Percentiles rank a stretch among this genome's conserved stretches.
These are phyloP conservation scores for Dinoponera quadriceps DNA, from an alignment of 1,140 invertebrate species.

Conservation along the genomic window DNA sequence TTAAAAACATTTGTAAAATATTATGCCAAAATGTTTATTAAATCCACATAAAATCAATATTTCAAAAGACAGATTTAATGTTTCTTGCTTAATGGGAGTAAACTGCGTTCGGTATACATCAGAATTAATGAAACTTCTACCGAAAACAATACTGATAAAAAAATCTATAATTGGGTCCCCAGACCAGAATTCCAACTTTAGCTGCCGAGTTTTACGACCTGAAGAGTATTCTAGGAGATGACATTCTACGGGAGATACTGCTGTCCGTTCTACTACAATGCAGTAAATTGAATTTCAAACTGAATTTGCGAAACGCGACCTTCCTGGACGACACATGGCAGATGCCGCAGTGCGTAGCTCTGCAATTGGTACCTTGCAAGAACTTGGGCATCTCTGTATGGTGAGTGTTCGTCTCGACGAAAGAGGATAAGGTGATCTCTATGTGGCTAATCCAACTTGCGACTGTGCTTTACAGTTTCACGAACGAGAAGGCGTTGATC, in stretches of 20 bases:
- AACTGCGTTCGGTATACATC: not conserved
- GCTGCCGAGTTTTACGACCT: slow-evolving; percentile 77
- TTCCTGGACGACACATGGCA: slow-evolving; percentile 87
- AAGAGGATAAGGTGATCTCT: not conserved
- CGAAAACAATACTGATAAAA: not conserved
- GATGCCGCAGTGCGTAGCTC: slow-evolving; percentile 82
- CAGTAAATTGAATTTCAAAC: slow-evolving; percentile 85
- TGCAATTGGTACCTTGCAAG: slow-evolving; percentile 87
- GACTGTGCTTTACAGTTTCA: slow-evolving; percentile 83
- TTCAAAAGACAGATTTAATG: too few relatives aligned
- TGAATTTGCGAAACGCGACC: slow-evolving; percentile 85
- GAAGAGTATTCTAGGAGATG: slow-evolving; percentile 86
- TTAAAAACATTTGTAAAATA: too few relatives aligned
- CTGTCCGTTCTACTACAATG: slow-evolving; percentile 87
- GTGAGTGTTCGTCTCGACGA: slow-evolving; percentile 75
- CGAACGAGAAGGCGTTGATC: slow-evolving; percentile 86
- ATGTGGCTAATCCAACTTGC: not conserved
- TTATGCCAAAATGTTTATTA: too few relatives aligned
- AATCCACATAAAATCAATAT: too few relatives aligned
- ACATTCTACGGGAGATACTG: slow-evolving; percentile 87
- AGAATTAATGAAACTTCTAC: not conserved
- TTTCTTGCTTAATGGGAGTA: too few relatives aligned
- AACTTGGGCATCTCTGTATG: slow-evolving; percentile 86
- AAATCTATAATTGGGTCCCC: slow-evolving; percentile 26
- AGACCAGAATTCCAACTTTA: slow-evolving; percentile 78